Evolutionary conservation across 2,797 vertebrate species (phyloP).

Genomic region (Galaxias olidus): DNA sequence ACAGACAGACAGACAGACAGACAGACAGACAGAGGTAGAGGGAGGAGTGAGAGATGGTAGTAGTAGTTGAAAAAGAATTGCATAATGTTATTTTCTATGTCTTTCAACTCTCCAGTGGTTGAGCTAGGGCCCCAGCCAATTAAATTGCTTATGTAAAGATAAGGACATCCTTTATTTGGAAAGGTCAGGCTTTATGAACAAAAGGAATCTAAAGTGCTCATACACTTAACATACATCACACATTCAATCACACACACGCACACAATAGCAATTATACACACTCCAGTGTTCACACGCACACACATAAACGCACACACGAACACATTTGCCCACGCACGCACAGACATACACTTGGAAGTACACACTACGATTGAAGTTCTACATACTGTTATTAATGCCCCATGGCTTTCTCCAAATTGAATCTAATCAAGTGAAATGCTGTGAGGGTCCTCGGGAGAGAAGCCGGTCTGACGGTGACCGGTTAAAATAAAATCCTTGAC

Average conservation of each 20-base stretch:
- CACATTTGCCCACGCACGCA: constrained; percentile 19
- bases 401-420: constrained; percentile 63
- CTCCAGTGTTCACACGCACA: neutral
- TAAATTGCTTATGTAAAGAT: constrained; percentile 60
- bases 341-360: neutral
- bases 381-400: constrained; percentile 65
- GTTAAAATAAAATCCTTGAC: constrained; percentile 69
- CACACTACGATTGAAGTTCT: constrained; percentile 28
- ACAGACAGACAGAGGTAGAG: constrained; percentile 15
- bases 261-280: neutral
- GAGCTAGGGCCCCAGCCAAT: constrained; percentile 57
- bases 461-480: constrained; percentile 61
- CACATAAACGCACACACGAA: neutral
- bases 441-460: constrained; percentile 60
- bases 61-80: constrained; percentile 25
- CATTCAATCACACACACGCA: constrained; percentile 16
- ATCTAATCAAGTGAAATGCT: constrained; percentile 74
- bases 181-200: constrained; percentile 54
- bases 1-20: constrained; percentile 27
- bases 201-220: constrained; percentile 52
- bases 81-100: constrained; percentile 51
- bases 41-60: constrained; percentile 1
- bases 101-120: constrained; percentile 43
- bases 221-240: constrained; percentile 35
- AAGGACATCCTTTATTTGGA: constrained; percentile 59